phyloP scores from a whole-genome alignment of 1,140 invertebrate species.

The Drosophila seguyi region DNA sequence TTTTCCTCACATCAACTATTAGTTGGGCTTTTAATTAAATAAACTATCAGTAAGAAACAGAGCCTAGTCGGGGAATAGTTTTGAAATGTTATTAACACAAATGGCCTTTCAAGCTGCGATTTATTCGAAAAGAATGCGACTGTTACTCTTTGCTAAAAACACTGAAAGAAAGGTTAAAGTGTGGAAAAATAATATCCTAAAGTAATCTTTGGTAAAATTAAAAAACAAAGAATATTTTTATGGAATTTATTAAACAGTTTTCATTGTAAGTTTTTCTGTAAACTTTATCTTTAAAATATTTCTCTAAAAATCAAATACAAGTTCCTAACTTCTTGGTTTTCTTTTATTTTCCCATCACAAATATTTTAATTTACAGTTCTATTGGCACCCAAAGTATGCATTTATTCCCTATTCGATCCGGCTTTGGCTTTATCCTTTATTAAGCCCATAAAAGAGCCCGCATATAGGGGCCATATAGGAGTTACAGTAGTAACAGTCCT shows the following conservation, averaged over 20 bases:
- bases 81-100: constrained; percentile 24
- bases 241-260: no score
- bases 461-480: no score
- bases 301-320: no score
- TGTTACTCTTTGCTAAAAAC: background rate
- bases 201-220: no score
- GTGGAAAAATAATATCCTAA: background rate
- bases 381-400: background rate
- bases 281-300: no score
- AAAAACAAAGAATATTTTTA: no score
- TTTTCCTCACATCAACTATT: constrained; percentile 45
- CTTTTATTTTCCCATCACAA: background rate
- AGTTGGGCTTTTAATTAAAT: constrained; percentile 31
- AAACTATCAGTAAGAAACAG: background rate
- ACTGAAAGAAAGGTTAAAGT: background rate
- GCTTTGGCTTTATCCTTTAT: constrained; percentile 34
- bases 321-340: background rate
- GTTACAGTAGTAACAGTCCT: constrained; percentile 4
- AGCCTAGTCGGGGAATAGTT: background rate
- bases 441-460: constrained; percentile 42
- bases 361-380: background rate
- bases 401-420: constrained; percentile 21
- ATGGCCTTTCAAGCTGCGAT: constrained; percentile 1
- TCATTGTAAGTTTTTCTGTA: no score
- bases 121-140: background rate